phyloP scores from a whole-genome alignment of 1,140 invertebrate species.

The Magallana gigas region DNA sequence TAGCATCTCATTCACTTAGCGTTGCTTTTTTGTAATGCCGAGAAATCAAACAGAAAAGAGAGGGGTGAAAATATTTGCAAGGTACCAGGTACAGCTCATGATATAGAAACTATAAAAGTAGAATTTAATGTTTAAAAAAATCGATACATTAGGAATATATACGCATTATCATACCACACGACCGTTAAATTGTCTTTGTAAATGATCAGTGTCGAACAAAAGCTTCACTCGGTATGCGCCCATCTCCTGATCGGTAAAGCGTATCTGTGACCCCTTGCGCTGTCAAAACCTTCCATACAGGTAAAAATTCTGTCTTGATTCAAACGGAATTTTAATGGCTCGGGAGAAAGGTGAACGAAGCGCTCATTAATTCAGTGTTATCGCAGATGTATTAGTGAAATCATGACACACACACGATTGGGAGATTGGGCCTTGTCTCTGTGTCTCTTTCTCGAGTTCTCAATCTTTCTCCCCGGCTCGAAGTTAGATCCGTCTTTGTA shows the following conservation, averaged over 20 bases:
- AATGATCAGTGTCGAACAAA: neutral
- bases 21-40: too few relatives aligned
- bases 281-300: conserved; percentile 20
- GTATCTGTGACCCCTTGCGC: conserved; percentile 3
- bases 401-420: neutral
- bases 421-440: neutral
- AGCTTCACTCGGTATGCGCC: neutral
- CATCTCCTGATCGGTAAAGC: neutral
- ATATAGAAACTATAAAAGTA: neutral
- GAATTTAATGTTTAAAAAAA: neutral
- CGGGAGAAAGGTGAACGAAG: neutral
- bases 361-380: conserved; percentile 22
- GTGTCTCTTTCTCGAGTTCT: too few relatives aligned
- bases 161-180: neutral
- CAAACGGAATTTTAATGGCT: conserved; percentile 20
- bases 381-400: neutral
- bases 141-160: neutral
- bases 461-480: too few relatives aligned
- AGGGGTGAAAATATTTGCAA: neutral
- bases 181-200: conserved; percentile 1
- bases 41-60: neutral
- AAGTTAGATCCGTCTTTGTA: too few relatives aligned
- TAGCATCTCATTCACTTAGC: neutral
- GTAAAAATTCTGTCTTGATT: conserved; percentile 15
- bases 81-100: neutral